A percentile compares a stretch with the other conserved stretches of the same genome.
Evolutionary conservation across 2,113 vertebrate genomes (phyloP).

Genomic region (Protobothrops flavoviridis): DNA sequence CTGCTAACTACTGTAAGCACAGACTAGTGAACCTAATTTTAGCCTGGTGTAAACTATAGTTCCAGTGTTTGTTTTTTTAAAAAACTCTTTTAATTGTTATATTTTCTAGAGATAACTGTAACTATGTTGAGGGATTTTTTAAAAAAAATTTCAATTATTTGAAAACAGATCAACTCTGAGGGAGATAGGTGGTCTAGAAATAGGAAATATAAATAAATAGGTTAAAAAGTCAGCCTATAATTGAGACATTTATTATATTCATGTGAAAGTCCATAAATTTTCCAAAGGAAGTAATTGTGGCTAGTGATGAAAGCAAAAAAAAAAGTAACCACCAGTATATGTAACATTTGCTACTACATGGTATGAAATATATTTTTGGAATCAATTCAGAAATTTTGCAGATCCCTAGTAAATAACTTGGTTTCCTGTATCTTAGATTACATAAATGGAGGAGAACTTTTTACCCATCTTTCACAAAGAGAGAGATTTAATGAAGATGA

Average conservation of each 20-base stretch:
- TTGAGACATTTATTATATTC: not conserved
- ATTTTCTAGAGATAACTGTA: not conserved
- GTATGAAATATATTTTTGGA: not conserved
- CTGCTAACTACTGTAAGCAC: not conserved
- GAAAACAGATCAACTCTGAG: not conserved
- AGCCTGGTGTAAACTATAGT: not conserved
- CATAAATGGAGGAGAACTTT: conserved; percentile 95
- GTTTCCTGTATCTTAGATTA: conserved; percentile 82
- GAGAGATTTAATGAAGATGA: conserved; percentile 93
- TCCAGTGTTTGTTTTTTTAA: not conserved
- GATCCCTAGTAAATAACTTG: not conserved
- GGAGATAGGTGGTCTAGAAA: not conserved
- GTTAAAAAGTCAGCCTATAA: not conserved
- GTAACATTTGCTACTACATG: not conserved
- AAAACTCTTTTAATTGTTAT: not conserved
- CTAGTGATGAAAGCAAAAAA: not conserved
- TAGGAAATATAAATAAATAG: not conserved
- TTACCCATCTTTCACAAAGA: conserved; percentile 97
- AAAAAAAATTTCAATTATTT: not conserved
- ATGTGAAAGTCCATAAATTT: not conserved
- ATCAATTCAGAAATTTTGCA: not conserved
- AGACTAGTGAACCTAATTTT: not conserved
- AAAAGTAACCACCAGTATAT: not conserved
- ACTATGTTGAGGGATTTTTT: not conserved
- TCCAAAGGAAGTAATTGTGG: not conserved